Percentiles rank a stretch among this genome's conserved stretches.
Evolutionary conservation across 2,888 invertebrate genomes (phyloP).

Genomic region (Didymodactylos carnosus): DNA sequence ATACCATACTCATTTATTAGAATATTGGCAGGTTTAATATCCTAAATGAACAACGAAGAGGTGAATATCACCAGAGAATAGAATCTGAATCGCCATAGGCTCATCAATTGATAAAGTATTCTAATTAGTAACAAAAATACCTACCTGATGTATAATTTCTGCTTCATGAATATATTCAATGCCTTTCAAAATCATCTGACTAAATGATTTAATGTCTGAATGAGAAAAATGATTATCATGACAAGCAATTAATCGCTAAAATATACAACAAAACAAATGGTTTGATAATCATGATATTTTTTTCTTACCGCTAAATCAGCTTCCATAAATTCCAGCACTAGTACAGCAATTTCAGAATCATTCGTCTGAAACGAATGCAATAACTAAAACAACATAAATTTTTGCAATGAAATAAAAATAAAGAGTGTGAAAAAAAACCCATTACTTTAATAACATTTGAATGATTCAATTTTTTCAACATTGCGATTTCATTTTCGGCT

Average conservation of each 20-base stretch:
- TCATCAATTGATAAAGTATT: no score
- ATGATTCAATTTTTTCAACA: background rate
- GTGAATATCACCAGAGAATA: background rate
- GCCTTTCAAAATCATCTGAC: background rate
- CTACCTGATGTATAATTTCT: background rate
- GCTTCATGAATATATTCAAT: background rate
- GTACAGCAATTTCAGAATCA: background rate
- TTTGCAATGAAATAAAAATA: background rate
- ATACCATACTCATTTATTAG: background rate
- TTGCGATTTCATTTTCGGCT: background rate
- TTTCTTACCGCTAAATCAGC: background rate
- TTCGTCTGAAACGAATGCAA: background rate
- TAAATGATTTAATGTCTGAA: background rate
- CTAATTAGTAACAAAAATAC: no score
- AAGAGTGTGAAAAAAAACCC: background rate
- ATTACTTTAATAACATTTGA: background rate
- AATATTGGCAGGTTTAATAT: background rate
- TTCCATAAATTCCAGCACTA: background rate
- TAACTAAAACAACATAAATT: background rate
- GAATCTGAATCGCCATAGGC: no score
- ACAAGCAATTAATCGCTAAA: background rate
- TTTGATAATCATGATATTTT: background rate
- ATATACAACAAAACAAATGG: no score
- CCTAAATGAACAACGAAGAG: background rate
- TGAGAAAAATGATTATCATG: background rate